Evolutionary conservation across 2,888 invertebrate species (phyloP), one percentile per base, ranked within the genome.

Genomic region (Axea sp.): DNA sequence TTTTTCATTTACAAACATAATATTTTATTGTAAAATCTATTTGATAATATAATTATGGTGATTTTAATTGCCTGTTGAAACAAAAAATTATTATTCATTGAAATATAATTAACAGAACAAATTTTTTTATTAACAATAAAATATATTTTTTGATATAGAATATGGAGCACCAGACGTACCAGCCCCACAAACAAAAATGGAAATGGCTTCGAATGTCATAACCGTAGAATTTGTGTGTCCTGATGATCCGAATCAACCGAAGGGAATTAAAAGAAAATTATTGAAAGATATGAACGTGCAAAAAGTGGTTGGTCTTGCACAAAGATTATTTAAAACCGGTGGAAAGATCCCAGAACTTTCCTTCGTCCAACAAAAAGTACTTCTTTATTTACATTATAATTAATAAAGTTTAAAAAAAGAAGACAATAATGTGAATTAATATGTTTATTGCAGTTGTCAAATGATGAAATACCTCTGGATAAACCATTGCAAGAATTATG

Each of bases 151-250:
- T 15, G 8, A n/a, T n/a, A n/a, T 5, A 60, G 65, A 73, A 89
- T 93, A 94, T 88, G 97, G 96, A 65, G 91, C 93, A 8, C 93
- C 95, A 4, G 96, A 95, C 76, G 91, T 91, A 0, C 91, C 96
- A 69, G 92, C 92, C 76, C 92, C 92, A 14, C 92, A 93, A 79
- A 88, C 95, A 11, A 90, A 96, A 43, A 89, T 90, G 81, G 88
- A 91, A 68, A 89, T 89, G 57, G 81, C 90, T 0, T 84, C 86
- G 49, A 91, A 91, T 75, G 90, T 90, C 78, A 86, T 86, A 80
- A 88, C 88, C 57, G 90, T 92, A 4, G 90, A 90, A 78, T 89
- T 90, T 31, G 84, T 93, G 47, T 91, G 91, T 80, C 89, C 92
- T 37, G 84, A 89, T 45, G 88, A 90, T 79, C 82, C 88, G 26